Evolutionary conservation across 92 coral and sea anemone species (phyloP).

Genomic region (Epizoanthus rinbou): DNA sequence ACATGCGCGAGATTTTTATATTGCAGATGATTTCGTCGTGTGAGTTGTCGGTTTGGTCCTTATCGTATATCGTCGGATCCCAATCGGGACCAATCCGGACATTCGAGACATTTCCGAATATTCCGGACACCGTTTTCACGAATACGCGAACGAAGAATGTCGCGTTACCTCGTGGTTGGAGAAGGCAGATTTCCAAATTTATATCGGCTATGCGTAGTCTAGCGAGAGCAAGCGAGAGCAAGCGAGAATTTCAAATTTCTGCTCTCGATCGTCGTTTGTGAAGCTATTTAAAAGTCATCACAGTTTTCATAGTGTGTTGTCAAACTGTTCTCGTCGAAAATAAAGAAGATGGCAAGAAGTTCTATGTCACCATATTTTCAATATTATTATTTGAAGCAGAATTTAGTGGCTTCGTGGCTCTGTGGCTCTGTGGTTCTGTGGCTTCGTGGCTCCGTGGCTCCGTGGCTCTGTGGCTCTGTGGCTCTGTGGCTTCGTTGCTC

Average conservation of each 20-base stretch:
- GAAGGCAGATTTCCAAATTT: not conserved
- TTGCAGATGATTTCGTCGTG: no score
- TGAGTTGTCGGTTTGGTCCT: not conserved
- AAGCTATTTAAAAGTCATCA: conserved; percentile 33
- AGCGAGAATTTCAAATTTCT: not conserved
- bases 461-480: no score
- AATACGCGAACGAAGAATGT: not conserved
- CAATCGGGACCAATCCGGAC: conserved; percentile 24
- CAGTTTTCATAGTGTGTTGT: conserved; percentile 42
- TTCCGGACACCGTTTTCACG: not conserved
- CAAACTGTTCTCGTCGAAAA: conserved; percentile 35
- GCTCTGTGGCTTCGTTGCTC: no score
- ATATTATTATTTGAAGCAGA: no score
- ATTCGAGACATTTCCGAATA: conserved; percentile 37
- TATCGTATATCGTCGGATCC: not conserved
- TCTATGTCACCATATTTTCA: no score
- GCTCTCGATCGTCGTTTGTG: conserved; percentile 28
- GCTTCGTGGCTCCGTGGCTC: no score
- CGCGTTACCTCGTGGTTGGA: conserved; percentile 24
- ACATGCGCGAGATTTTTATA: no score
- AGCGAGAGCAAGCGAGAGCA: not conserved
- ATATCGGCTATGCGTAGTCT: not conserved
- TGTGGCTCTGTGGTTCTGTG: no score
- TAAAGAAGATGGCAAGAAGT: no score
- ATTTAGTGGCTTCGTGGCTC: no score